Evolutionary conservation across 2,113 vertebrate species (phyloP).

Genomic region (Carassius gibelio): DNA sequence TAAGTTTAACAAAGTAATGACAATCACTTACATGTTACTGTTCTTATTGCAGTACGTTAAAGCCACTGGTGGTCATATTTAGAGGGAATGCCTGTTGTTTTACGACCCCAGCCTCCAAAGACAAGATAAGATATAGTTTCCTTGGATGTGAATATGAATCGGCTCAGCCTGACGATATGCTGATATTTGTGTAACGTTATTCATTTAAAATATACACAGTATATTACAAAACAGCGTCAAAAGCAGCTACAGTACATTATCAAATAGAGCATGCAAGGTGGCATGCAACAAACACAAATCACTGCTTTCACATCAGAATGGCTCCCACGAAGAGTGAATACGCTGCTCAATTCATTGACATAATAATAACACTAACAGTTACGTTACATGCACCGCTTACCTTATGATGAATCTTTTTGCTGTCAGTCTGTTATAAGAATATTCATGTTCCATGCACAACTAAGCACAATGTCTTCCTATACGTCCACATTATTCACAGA

Average conservation of each 20-base stretch:
- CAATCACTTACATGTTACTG: background rate
- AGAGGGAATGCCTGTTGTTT: background rate
- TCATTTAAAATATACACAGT: background rate
- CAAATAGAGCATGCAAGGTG: background rate
- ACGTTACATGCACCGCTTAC: conserved; percentile 31
- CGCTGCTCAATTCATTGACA: background rate
- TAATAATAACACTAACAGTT: too few species aligned
- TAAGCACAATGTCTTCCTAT: conserved; percentile 1
- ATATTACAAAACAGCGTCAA: background rate
- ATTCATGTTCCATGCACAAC: conserved; percentile 7
- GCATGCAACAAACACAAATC: background rate
- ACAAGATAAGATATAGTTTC: background rate
- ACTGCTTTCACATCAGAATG: background rate
- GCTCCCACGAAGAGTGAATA: background rate
- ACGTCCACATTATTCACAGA: background rate
- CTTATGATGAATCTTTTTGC: conserved; percentile 28
- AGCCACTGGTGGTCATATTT: too few species aligned
- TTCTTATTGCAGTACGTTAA: background rate
- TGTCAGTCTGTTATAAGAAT: conserved; percentile 20
- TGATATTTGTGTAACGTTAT: background rate
- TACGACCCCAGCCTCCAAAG: background rate
- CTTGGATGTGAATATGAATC: conserved; percentile 4
- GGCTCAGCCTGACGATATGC: background rate
- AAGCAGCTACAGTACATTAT: background rate
- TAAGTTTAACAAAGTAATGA: background rate